A percentile compares a stretch with the other conserved stretches of the same genome.
phyloP scores from a whole-genome alignment of 2,888 invertebrate species.

The Chalcosyrphus nemorum region DNA sequence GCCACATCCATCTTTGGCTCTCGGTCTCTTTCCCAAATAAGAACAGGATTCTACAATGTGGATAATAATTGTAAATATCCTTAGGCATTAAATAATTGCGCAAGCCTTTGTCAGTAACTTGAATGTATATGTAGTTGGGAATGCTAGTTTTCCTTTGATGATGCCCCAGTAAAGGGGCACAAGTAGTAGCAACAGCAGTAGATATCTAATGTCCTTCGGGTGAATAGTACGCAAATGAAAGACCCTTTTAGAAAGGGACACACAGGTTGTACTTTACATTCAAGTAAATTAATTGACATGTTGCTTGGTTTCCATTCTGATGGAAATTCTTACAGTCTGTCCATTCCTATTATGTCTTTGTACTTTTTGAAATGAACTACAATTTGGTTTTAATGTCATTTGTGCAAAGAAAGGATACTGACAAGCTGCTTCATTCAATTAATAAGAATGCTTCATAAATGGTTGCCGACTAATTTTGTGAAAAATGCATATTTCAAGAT shows the following conservation, averaged over 20 bases:
- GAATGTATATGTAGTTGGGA: constrained; percentile 9
- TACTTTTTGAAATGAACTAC: constrained; percentile 7
- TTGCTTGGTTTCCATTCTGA: constrained; percentile 11
- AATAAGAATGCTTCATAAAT: too few species aligned
- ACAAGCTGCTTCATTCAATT: too few species aligned
- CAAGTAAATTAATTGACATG: constrained; percentile 44
- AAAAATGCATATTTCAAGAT: too few species aligned
- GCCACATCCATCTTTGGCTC: background rate
- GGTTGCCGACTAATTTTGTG: too few species aligned
- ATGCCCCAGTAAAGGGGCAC: too few species aligned
- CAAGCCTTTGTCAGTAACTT: constrained; percentile 31
- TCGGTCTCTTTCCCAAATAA: background rate
- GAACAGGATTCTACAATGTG: constrained; percentile 31
- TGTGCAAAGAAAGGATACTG: too few species aligned
- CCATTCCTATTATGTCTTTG: background rate
- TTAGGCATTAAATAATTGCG: constrained; percentile 40
- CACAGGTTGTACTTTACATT: constrained; percentile 9
- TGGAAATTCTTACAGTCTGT: background rate
- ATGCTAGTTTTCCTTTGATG: constrained; percentile 51
- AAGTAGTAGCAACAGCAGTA: constrained; percentile 34
- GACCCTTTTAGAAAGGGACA: background rate
- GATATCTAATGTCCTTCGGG: constrained; percentile 26
- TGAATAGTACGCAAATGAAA: background rate
- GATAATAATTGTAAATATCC: constrained; percentile 42
- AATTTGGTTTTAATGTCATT: too few species aligned